Percentiles rank a stretch among this genome's conserved stretches.
Evolutionary conservation across 2,888 invertebrate species (phyloP).

Genomic region (Habrosyne pyritoides): DNA sequence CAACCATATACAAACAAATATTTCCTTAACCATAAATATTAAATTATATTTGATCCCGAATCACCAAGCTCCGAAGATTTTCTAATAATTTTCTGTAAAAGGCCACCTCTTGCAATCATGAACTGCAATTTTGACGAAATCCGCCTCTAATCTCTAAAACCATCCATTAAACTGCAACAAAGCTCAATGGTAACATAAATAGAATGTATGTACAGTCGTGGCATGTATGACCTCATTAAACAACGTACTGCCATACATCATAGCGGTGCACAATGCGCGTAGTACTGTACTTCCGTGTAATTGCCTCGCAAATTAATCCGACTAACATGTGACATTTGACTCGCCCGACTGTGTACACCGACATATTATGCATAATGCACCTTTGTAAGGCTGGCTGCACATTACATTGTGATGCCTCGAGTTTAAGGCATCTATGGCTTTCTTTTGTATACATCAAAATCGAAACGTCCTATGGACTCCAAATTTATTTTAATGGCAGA

Average conservation of each 20-base stretch:
- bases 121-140: slow-evolving; percentile 5
- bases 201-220: slow-evolving; percentile 7
- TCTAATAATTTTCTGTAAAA: neutral
- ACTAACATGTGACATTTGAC: slow-evolving; percentile 70
- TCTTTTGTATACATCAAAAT: too few relatives aligned
- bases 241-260: slow-evolving; percentile 29
- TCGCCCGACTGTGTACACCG: slow-evolving; percentile 35
- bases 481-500: too few relatives aligned
- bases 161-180: neutral
- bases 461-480: too few relatives aligned
- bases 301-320: slow-evolving; percentile 72
- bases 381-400: neutral
- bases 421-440: neutral
- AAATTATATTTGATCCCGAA: too few relatives aligned
- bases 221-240: slow-evolving; percentile 25
- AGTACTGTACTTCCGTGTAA: slow-evolving; percentile 47
- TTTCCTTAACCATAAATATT: too few relatives aligned
- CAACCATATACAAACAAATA: too few relatives aligned
- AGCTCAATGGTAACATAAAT: slow-evolving; percentile 10
- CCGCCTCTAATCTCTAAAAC: slow-evolving; percentile 9
- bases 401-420: neutral
- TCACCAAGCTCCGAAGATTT: too few relatives aligned
- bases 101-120: neutral
- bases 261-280: slow-evolving; percentile 36
- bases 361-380: slow-evolving; percentile 7